A percentile compares a stretch with the other conserved stretches of the same genome.
Evolutionary conservation across 1,140 invertebrate species (phyloP).

Genomic region (Zaprionus taronus): DNA sequence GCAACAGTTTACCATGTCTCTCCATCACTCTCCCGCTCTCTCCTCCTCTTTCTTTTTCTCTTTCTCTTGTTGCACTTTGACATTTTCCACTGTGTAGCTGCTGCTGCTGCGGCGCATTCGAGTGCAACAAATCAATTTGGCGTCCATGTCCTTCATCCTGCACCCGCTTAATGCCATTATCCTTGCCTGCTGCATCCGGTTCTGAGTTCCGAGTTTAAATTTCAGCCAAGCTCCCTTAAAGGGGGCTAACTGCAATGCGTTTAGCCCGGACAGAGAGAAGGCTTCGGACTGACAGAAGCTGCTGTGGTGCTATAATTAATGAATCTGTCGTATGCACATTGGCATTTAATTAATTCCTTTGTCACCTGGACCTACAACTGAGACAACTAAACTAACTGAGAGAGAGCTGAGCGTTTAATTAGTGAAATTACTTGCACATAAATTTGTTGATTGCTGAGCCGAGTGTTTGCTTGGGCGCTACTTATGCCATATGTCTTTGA

Average conservation of each 20-base stretch:
- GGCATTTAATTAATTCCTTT: constrained; percentile 16
- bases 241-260: constrained; percentile 1
- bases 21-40: neutral
- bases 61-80: neutral
- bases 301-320: constrained; percentile 25
- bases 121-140: constrained; percentile 51
- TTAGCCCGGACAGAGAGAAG: neutral
- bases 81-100: constrained; percentile 21
- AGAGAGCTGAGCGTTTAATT: constrained; percentile 11
- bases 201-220: constrained; percentile 19
- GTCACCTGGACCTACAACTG: neutral
- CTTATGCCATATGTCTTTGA: neutral
- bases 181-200: neutral
- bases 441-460: neutral
- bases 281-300: neutral
- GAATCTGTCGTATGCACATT: neutral
- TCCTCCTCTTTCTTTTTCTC: neutral
- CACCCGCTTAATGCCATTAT: constrained; percentile 27
- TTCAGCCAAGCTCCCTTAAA: neutral
- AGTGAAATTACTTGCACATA: constrained; percentile 10
- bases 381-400: neutral
- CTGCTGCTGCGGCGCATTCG: constrained; percentile 32
- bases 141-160: constrained; percentile 8
- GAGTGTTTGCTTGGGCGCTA: neutral
- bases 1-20: neutral